Base-by-base conservation (phyloP, 2,113 vertebrate species). In the Thamnaconus septentrionalis region DNA sequence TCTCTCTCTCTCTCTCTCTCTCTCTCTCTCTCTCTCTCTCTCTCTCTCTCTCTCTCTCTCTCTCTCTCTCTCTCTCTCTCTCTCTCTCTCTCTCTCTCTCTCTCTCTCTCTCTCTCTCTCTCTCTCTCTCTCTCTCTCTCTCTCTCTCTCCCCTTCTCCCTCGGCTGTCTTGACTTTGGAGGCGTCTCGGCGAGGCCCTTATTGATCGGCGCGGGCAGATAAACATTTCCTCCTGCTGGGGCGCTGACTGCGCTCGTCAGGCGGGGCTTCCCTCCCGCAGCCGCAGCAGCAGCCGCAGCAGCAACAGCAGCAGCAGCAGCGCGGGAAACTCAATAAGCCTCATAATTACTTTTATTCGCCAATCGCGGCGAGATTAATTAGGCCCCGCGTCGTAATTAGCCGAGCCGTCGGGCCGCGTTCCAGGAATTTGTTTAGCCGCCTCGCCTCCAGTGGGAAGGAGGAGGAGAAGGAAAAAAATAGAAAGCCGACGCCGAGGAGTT, bases 321-420 rank as follows among this genome's bases (percentile, higher is more conserved):
- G 78, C 57, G 73, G 73, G 61, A 77, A 64, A 81, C 82, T 87
- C 84, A 79, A 63, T 84, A 87, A 82, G 78, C 77, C 85, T 85
- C 78, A 82, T 85, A 88, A 88, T 88, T 85, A 81, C 83, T 85
- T 84, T 86, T 79, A 88, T 85, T 85, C 74, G 59, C 87, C 87
- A 85, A 88, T 85, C 80, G 77, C 49, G 61, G 60, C 4, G 67
- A 83, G 81, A 88, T 83, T 82, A 84, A 77, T 88, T 82, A 75
- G 79, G 62, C 70, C 53, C 49, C 12, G 72, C 75, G 71, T 82
- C 83, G 84, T 87, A 83, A 88, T 87, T 85, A 87, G 80, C 67
- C 7, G 67, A 47, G 46, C 70, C 80, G 85, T 89, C 83, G 82
- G 18, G 79, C 71, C 73, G 69, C 85, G 67, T 79, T 83, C 73